Base-by-base conservation (phyloP, 2,888 invertebrate species). In the Dicyrtoma fusca region DNA sequence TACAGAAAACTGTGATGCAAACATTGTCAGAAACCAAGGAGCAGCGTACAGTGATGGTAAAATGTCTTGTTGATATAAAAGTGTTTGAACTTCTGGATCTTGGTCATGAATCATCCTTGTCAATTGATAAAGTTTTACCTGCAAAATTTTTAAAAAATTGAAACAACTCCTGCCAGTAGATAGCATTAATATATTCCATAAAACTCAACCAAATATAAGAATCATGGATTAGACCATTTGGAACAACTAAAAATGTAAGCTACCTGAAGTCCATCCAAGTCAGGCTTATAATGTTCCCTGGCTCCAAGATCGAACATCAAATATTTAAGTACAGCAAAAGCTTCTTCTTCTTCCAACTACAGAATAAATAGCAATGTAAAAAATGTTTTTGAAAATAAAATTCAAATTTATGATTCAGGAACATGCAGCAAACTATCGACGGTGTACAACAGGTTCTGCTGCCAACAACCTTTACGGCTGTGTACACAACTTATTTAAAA, bases 1-100 rank as follows among this genome's bases (percentile, higher is more conserved):
- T 21, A 97, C 85, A 0, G 97, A 95, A 83, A 97, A 97, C 84
- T 97, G 96, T 68, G 97, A 97, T 53, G 97, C 95, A 85, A 97
- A 97, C 45, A 95, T 86, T 0, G 97, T 97, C 2, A 97, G 87
- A 82, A 97, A 90, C 97, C 97, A 97, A 0, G 97, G 97, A 0
- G 97, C 97, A 0, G 97, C 97, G 84, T 97, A 97, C 5, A 97
- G 85, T 0, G 96, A 95, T 0, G 97, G 96, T 0, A 94, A 91
- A 6, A 97, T 93, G 84, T 97, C 97, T 82, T 95, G 89, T 53
- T 81, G 81, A 78, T 87, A 86, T 14, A 88, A 85, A 81, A 93
- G 92, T 78, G 97, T 88, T 84, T 95, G 95, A 51, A 97, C 86
- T 71, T 93, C 92, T 0, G 92, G 92, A 75, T 92, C 86, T 80